Percentiles rank a stretch among this genome's conserved stretches.
phyloP scores from a whole-genome alignment of 1,140 invertebrate species.

The Drosophila bocki region DNA sequence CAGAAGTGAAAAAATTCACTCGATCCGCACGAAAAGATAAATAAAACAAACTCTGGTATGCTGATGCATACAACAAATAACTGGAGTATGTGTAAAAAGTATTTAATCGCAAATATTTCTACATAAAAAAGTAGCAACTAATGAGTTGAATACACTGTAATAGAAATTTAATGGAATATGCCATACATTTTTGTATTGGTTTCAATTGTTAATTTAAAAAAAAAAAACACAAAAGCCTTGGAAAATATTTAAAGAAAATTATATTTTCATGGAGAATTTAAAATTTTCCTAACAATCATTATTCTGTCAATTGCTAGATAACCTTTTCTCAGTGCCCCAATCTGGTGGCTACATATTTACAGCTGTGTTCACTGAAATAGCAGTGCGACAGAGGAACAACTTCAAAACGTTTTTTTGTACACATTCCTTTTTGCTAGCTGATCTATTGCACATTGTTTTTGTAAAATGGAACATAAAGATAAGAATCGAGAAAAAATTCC shows the following conservation, averaged over 20 bases:
- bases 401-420: no score
- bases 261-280: neutral
- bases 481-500: no score
- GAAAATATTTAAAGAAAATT: neutral
- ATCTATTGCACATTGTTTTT: no score
- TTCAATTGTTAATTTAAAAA: neutral
- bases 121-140: constrained; percentile 21
- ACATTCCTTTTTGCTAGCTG: no score
- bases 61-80: constrained; percentile 30
- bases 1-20: constrained; percentile 30
- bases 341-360: constrained; percentile 21
- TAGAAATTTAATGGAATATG: neutral
- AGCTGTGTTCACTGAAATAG: no score
- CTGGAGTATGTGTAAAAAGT: constrained; percentile 14
- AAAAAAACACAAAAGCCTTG: neutral
- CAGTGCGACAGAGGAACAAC: no score
- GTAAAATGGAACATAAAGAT: no score
- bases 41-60: constrained; percentile 17
- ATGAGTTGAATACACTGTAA: constrained; percentile 22
- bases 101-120: constrained; percentile 39
- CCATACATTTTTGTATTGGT: neutral
- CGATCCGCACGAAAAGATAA: constrained; percentile 54
- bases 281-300: neutral
- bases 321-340: constrained; percentile 6
- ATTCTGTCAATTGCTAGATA: neutral